phyloP scores from a whole-genome alignment of 64 coral and sea anemone genomes.

The Orbicella faveolata region DNA sequence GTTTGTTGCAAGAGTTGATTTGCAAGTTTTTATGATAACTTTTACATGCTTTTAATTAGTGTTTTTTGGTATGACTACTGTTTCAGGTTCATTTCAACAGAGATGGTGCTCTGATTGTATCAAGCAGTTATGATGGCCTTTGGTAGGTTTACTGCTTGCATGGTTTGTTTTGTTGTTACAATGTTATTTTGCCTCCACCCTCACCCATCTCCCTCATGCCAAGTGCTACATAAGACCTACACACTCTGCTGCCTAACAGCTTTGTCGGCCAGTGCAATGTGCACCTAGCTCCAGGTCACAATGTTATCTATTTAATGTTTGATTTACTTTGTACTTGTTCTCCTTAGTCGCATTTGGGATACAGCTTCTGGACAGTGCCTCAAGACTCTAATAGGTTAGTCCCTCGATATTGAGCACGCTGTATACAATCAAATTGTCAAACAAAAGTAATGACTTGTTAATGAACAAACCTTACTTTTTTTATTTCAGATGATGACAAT shows the following conservation, averaged over 20 bases:
- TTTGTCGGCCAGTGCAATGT: no score
- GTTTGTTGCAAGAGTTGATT: no score
- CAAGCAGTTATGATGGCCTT: conserved; percentile 98
- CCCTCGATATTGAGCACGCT: no score
- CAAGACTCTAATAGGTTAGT: conserved; percentile 95
- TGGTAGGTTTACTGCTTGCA: conserved; percentile 60
- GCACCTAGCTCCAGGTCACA: no score
- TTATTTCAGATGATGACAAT: conserved; percentile 90
- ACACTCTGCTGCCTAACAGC: no score
- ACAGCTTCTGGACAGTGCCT: conserved; percentile 98
- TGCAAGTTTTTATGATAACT: background rate
- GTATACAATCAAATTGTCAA: background rate
- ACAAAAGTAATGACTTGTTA: background rate
- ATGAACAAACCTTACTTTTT: background rate
- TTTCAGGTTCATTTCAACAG: conserved; percentile 97
- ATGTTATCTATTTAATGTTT: background rate
- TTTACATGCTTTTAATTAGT: background rate
- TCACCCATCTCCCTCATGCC: background rate
- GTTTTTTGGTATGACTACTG: background rate
- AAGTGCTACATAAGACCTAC: no score
- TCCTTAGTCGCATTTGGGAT: conserved; percentile 95
- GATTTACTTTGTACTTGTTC: background rate
- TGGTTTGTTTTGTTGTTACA: background rate
- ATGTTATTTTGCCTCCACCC: background rate
- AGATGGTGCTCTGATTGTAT: conserved; percentile 98